phyloP scores from a whole-genome alignment of 2,113 vertebrate genomes.

The Cricetomys ansorgei region DNA sequence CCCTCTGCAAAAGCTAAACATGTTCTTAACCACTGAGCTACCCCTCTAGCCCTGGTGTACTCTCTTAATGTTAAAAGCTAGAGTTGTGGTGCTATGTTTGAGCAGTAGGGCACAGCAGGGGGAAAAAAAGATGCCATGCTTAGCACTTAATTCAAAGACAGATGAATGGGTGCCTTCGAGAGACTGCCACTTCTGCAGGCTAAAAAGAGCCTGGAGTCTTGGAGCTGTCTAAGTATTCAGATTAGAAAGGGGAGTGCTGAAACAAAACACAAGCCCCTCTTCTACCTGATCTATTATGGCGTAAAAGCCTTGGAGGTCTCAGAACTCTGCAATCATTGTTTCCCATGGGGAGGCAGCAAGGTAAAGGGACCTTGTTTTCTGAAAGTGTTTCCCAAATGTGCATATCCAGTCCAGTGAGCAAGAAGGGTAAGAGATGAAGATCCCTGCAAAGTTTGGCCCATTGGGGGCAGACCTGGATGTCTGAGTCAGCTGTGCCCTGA shows the following conservation, averaged over 20 bases:
- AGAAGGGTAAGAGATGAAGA: rapidly evolving
- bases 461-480: not conserved
- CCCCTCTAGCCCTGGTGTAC: not conserved
- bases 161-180: not conserved
- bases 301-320: not conserved
- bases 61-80: not conserved
- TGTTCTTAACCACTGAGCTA: not conserved
- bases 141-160: not conserved
- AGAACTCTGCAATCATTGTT: too few species aligned
- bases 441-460: not conserved
- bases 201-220: not conserved
- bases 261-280: not conserved
- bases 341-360: not conserved
- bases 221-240: not conserved
- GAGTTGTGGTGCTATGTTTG: not conserved
- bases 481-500: not conserved
- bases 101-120: not conserved
- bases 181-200: not conserved
- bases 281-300: not conserved
- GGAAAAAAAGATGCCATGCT: not conserved
- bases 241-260: not conserved
- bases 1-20: too few species aligned
- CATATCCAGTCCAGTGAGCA: not conserved
- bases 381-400: not conserved
- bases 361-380: not conserved